Evolutionary conservation across 2,113 vertebrate species (phyloP).

Genomic region (Apeltes quadracus): DNA sequence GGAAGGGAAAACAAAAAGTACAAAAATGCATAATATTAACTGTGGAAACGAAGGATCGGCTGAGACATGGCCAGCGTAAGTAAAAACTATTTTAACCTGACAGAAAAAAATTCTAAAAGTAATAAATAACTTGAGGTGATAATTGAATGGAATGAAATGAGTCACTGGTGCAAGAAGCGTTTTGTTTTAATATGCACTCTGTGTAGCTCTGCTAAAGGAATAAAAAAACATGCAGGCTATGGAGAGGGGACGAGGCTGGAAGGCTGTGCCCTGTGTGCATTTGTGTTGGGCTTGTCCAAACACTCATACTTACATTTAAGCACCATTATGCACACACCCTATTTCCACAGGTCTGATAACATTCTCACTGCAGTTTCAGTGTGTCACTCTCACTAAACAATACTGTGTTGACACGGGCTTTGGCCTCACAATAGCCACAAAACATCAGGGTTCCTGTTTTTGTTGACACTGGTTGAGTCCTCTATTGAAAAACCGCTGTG

Average conservation of each 20-base stretch:
- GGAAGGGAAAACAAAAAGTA: slow-evolving; percentile 36
- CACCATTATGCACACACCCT: slow-evolving; percentile 83
- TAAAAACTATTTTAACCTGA: slow-evolving; percentile 24
- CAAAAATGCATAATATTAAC: slow-evolving; percentile 52
- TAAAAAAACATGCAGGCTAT: not conserved
- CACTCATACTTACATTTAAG: slow-evolving; percentile 86
- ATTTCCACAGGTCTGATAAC: slow-evolving; percentile 89
- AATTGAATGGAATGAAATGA: slow-evolving; percentile 23
- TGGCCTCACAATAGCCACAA: slow-evolving; percentile 84
- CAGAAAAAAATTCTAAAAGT: slow-evolving; percentile 36
- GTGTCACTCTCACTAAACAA: slow-evolving; percentile 87
- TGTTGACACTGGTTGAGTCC: slow-evolving; percentile 85
- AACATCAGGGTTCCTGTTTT: slow-evolving; percentile 86
- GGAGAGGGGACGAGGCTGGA: slow-evolving; percentile 44
- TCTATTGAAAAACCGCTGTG: slow-evolving; percentile 81
- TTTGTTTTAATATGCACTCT: slow-evolving; percentile 15
- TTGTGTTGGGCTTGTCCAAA: slow-evolving; percentile 82
- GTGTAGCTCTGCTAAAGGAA: slow-evolving; percentile 14
- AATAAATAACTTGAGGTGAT: slow-evolving; percentile 32
- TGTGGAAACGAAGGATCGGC: not conserved
- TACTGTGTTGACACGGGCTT: slow-evolving; percentile 87
- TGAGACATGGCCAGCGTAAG: not conserved
- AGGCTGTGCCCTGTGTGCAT: slow-evolving; percentile 57
- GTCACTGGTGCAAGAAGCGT: slow-evolving; percentile 4
- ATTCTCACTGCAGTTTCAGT: slow-evolving; percentile 86